Percentiles rank a stretch among this genome's conserved stretches.
Conservation (phyloP, 2,113 vertebrate genomes). For the Entomyzon cyanotis region DNA sequence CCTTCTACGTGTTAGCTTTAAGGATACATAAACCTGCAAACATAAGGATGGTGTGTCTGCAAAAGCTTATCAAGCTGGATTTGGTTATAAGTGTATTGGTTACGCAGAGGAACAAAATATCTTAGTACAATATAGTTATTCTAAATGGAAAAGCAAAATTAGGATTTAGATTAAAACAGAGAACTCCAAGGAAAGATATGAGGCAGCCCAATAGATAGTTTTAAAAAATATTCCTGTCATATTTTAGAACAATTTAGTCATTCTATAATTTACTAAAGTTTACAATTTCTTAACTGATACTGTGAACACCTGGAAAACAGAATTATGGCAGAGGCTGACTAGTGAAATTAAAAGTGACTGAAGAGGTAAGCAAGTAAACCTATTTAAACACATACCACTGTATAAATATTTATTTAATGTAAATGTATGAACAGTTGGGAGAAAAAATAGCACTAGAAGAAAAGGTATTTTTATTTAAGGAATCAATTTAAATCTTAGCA, state of each 20-base stretch:
- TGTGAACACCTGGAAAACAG: neutral
- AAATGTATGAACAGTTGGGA: neutral
- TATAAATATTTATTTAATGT: neutral
- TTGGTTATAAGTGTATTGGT: neutral
- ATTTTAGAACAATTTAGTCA: neutral
- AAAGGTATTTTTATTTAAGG: neutral
- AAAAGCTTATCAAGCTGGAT: neutral
- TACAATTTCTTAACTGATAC: neutral
- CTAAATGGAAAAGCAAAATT: neutral
- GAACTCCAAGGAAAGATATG: neutral
- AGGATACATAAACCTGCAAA: neutral
- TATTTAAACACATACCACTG: neutral
- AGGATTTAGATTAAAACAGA: neutral
- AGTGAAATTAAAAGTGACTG: neutral
- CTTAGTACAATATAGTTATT: neutral
- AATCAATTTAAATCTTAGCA: neutral
- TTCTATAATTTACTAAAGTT: neutral
- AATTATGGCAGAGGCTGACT: neutral
- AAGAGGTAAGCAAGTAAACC: neutral
- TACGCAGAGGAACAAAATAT: neutral
- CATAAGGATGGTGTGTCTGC: neutral
- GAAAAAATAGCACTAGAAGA: neutral
- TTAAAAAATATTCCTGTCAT: neutral
- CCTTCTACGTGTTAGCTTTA: neutral
- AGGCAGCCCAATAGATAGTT: neutral